These are phyloP conservation scores for Penaeus vannamei DNA, from an alignment of 1,140 invertebrate genomes.

Conservation along the genomic window DNA sequence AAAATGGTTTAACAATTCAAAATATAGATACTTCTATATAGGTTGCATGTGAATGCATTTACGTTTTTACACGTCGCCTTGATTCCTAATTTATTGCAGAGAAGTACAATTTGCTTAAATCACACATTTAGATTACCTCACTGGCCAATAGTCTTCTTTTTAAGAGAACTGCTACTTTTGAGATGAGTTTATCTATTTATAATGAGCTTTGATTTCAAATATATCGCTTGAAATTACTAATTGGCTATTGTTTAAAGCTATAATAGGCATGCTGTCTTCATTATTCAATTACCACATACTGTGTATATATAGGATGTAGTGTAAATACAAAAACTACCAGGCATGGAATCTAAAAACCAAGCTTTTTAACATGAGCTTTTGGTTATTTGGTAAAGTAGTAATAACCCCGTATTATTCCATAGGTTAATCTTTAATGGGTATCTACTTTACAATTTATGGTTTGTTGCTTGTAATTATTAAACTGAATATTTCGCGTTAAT, in stretches of 20 bases:
- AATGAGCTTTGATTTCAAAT: conserved; percentile 7
- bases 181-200: neutral
- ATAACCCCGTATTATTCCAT: neutral
- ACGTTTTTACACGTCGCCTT: too few relatives aligned
- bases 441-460: conserved; percentile 3
- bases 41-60: too few relatives aligned
- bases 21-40: too few relatives aligned
- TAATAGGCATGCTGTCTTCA: neutral
- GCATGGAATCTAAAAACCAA: neutral
- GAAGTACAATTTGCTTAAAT: too few relatives aligned
- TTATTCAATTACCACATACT: neutral
- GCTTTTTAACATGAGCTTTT: neutral
- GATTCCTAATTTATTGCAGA: too few relatives aligned
- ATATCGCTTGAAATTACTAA: neutral
- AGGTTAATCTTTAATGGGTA: neutral
- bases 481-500: neutral
- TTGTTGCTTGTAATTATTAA: conserved; percentile 4
- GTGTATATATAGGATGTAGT: conserved; percentile 1
- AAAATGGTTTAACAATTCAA: too few relatives aligned
- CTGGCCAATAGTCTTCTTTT: conserved; percentile 1
- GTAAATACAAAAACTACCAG: conserved; percentile 1
- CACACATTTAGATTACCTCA: too few relatives aligned
- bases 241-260: neutral
- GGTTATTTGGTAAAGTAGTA: conserved; percentile 1
- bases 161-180: neutral